Conservation (phyloP, 2,113 vertebrate species). For the Parotia lawesii region DNA sequence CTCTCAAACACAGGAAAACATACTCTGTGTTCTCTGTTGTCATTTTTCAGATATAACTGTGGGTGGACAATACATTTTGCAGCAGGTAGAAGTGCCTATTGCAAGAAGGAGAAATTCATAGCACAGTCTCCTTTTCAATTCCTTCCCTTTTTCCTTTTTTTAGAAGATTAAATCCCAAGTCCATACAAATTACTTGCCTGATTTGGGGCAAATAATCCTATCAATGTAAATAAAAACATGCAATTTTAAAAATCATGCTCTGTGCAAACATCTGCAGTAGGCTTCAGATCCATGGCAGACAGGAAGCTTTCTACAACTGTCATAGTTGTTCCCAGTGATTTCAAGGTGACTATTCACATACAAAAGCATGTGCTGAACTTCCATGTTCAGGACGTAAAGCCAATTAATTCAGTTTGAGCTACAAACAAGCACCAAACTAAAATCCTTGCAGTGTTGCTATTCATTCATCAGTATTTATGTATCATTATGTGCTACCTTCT, state of each 20-base stretch:
- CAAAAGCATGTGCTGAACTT: background rate
- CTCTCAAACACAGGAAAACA: background rate
- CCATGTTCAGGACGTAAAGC: rapidly evolving
- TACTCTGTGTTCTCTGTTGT: background rate
- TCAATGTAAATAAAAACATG: background rate
- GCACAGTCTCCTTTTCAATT: background rate
- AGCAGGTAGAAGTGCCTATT: background rate
- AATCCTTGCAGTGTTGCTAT: background rate
- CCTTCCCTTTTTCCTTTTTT: background rate
- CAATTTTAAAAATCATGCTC: background rate
- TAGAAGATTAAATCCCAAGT: background rate
- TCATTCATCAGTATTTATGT: background rate
- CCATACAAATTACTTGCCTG: background rate
- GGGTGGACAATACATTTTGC: background rate
- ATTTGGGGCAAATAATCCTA: background rate
- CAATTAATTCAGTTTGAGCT: background rate
- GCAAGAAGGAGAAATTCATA: background rate
- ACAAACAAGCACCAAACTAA: background rate
- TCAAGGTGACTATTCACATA: background rate
- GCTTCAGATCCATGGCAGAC: background rate
- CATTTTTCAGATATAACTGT: background rate
- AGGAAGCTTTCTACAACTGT: background rate
- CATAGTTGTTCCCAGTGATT: background rate
- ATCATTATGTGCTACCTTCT: background rate
- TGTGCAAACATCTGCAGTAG: background rate